Evolutionary conservation across 1,140 invertebrate genomes (phyloP), one percentile per base, ranked within the genome.

Genomic region (Colletes latitarsis): DNA sequence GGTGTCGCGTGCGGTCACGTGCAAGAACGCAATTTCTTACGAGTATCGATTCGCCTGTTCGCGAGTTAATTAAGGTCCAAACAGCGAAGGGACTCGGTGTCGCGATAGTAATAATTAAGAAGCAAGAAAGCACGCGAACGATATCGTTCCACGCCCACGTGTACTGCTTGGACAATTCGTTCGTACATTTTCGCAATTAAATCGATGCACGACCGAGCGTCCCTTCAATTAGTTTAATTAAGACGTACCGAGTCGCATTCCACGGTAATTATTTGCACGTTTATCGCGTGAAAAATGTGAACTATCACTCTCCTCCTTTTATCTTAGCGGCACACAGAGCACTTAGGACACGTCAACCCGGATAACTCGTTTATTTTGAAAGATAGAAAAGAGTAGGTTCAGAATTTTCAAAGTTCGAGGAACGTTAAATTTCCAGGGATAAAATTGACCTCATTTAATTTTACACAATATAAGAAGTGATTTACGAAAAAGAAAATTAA

Each of bases 221-320:
- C 49, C 39, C 49, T 68, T 87, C 71, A 82, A 85, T 85, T 87
- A 83, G 77, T 82, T 88, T 80, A 77, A 87, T 88, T 81, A 81
- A 87, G 62, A 17, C 69, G 52, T 64, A 41, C 12, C 41, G 5
- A 43, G 4, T 12, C 15, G 12, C 15, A 6, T 43, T 41, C 60
- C 3, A 39, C 21, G 43, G 0, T 43, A 58, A 63, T 52, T 57
- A 60, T 73, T 74, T 58, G 2, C 43, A n/a, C 21, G n/a, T 21
- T 46, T 19, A 14, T 58, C 69, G 3, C 69, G 39, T 3, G 66
- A 41, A 55, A 70, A 39, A 39, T 39, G 5, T 5, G 5, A 70
- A 9, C 9, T 6, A 43, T 49, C 17, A 53, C 46, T 39, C 52
- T 64, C 57, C 19, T 14, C 19, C 14, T 9, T 64, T 19, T 39